A percentile compares a stretch with the other conserved stretches of the same genome.
Evolutionary conservation across 2,797 vertebrate genomes (phyloP).

Genomic region (Carapus acus): DNA sequence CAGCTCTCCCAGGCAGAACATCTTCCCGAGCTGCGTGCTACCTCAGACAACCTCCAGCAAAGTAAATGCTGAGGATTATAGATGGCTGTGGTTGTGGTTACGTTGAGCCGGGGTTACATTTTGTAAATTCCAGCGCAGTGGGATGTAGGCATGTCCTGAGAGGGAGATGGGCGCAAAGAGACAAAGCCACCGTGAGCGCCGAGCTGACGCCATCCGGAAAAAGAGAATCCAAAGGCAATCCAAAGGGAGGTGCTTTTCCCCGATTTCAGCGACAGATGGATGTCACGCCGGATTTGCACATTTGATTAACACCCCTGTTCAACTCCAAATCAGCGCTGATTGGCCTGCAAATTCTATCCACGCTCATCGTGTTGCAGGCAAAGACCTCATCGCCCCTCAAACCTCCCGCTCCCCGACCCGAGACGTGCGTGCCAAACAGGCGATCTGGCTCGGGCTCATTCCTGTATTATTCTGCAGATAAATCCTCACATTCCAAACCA

Average conservation of each 20-base stretch:
- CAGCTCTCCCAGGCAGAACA: not conserved
- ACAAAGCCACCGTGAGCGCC: not conserved
- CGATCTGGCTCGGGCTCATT: constrained; percentile 1
- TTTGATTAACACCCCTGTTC: too few species aligned
- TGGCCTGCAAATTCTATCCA: not conserved
- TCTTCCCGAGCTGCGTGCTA: not conserved
- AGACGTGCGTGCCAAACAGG: constrained; percentile 1
- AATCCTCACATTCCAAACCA: not conserved
- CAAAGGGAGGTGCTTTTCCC: not conserved
- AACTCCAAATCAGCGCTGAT: too few species aligned
- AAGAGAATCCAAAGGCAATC: not conserved
- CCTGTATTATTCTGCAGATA: not conserved
- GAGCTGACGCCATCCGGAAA: not conserved
- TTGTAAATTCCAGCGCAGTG: not conserved
- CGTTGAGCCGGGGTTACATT: not conserved
- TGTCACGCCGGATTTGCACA: not conserved
- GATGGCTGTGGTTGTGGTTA: not conserved
- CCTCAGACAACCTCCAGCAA: not conserved
- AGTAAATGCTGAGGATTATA: constrained; percentile 3
- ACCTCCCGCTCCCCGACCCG: too few species aligned
- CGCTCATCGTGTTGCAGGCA: not conserved
- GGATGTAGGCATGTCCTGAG: not conserved
- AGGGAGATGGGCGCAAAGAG: not conserved
- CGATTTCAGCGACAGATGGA: not conserved
- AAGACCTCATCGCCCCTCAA: not conserved